Base-by-base conservation (phyloP, 2,888 invertebrate species). In the Synanthedon myopaeformis region DNA sequence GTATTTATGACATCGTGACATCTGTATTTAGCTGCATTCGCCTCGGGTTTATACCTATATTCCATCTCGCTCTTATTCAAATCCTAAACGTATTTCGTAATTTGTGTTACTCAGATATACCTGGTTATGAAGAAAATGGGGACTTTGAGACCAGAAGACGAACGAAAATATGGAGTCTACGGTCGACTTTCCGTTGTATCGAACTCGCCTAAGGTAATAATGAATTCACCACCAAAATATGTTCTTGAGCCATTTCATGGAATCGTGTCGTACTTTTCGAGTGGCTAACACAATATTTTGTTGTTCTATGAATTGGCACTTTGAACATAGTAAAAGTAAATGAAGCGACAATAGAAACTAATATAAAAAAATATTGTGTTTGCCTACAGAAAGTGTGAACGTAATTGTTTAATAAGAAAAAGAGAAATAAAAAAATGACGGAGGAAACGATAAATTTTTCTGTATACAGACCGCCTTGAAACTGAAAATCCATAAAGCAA, bases 81-180 rank as follows among this genome's bases (percentile, higher is more conserved):
- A 10, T 10, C 0, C 3, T 35, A 14, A 45, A 45, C 6, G 3
- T 45, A 45, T 14, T 45, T 45, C 48, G 6, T 13, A 45, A 42
- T 55, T 12, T 42, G 23, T 49, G n/a, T 60, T 55, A 45, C 23
- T 8, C 74, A 90, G 82, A 89, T 90, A 56, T 92, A 92, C 69
- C 82, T 90, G 64, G 90, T 91, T 0, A 90, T 92, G 90, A 91
- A 91, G 71, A 90, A 89, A 72, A 91, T 92, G 79, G 91, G 91
- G 54, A 90, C 89, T 1, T 70, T 92, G 53, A 79, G 91, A 60
- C 89, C 90, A 3, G 89, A 90, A 57, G 92, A 92, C 62, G 90
- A 92, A 69, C 86, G 89, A 52, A 92, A 92, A 68, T 92, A 92
- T 66, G 90, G 90, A 51, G 86, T 90, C 52, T 90, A 90, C 64